A percentile compares a stretch with the other conserved stretches of the same genome.
These are phyloP conservation scores for human (Homo sapiens) DNA, from an alignment of 2,113 vertebrate species.

Conservation along the genomic window DNA sequence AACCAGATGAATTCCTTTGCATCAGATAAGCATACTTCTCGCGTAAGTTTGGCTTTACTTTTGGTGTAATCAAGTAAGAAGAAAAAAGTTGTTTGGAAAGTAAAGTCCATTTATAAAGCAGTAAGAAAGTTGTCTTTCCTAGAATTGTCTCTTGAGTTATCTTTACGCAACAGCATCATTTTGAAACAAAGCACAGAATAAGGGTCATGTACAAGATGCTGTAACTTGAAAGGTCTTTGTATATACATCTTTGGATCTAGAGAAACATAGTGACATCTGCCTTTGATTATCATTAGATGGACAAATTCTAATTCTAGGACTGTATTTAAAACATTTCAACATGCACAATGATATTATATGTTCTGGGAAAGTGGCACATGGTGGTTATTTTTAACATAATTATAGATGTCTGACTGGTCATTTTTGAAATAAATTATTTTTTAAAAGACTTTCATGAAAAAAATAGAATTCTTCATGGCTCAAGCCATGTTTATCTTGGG, in stretches of 20 bases:
- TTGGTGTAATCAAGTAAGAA: not conserved
- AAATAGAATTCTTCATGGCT: constrained; percentile 35
- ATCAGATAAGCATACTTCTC: not conserved
- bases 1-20: constrained; percentile 24
- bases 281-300: constrained; percentile 61
- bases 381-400: constrained; percentile 65
- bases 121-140: not conserved
- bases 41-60: not conserved
- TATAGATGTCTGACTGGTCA: constrained; percentile 16
- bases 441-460: constrained; percentile 39
- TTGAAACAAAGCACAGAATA: not conserved
- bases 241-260: constrained; percentile 11
- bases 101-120: not conserved
- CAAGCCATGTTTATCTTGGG: constrained; percentile 12
- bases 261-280: constrained; percentile 54
- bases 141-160: constrained; percentile 36
- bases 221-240: not conserved
- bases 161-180: not conserved
- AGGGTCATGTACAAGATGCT: not conserved
- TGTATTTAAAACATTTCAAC: constrained; percentile 59
- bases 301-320: constrained; percentile 31
- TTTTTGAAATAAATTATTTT: constrained; percentile 70
- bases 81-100: not conserved
- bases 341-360: constrained; percentile 61
- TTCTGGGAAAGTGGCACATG: constrained; percentile 28